Evolutionary conservation across 2,797 vertebrate genomes (phyloP).

Genomic region (Ctenosaura bakeri): DNA sequence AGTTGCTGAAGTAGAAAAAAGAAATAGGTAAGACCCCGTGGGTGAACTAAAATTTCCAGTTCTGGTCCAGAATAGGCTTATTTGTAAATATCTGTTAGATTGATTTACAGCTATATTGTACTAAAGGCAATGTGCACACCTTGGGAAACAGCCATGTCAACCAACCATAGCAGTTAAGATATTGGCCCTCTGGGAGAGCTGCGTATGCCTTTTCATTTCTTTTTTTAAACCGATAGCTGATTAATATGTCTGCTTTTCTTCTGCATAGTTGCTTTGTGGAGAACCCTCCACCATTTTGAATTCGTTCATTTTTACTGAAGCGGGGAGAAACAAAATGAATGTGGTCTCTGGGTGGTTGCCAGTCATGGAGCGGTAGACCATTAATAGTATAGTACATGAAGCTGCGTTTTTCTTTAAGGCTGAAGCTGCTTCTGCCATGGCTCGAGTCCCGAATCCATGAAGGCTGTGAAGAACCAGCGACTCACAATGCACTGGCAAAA

Average conservation of each 20-base stretch:
- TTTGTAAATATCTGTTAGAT: neutral
- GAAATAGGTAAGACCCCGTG: conserved; percentile 86
- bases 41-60: neutral
- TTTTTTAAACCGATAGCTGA: no score
- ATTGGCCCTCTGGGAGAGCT: no score
- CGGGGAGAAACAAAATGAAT: neutral
- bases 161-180: neutral
- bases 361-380: no score
- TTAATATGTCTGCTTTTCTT: neutral
- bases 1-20: conserved; percentile 95
- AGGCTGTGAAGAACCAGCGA: conserved; percentile 94
- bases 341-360: neutral
- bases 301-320: neutral
- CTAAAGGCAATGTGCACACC: neutral
- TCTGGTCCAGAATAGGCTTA: neutral
- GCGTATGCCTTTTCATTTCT: neutral
- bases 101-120: neutral
- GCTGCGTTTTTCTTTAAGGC: conserved; percentile 77
- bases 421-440: conserved; percentile 94
- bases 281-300: neutral
- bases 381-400: neutral
- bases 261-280: neutral
- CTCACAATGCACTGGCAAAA: conserved; percentile 94
- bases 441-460: conserved; percentile 94
- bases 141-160: neutral